Evolutionary conservation across 2,888 invertebrate genomes (phyloP).

Genomic region (Eucera pruinosa): DNA sequence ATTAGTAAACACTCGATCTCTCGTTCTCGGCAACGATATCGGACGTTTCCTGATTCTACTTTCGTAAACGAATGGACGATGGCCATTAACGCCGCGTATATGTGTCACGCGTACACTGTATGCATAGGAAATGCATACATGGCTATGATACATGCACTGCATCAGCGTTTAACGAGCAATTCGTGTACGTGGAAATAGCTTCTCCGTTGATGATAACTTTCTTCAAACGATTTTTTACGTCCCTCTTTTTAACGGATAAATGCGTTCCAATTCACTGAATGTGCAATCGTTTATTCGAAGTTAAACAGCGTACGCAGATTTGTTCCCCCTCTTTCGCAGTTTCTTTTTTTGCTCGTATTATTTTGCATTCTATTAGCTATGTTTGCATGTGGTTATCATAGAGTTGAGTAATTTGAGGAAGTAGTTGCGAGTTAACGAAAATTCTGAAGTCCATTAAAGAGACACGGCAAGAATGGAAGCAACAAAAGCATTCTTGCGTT

Average conservation of each 20-base stretch:
- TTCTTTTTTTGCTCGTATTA: neutral
- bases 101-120: constrained; percentile 15
- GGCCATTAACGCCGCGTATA: constrained; percentile 26
- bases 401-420: too few species aligned
- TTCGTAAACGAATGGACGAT: constrained; percentile 51
- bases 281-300: neutral
- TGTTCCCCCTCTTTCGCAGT: neutral
- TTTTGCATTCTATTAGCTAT: too few species aligned
- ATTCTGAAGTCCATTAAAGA: too few species aligned
- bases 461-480: too few species aligned
- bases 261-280: neutral
- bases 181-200: constrained; percentile 21
- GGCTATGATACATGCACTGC: constrained; percentile 11
- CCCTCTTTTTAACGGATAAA: neutral
- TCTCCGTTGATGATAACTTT: neutral
- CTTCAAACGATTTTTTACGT: neutral
- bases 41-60: constrained; percentile 48
- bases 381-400: too few species aligned
- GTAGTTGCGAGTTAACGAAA: too few species aligned
- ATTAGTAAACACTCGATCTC: constrained; percentile 49
- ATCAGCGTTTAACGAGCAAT: constrained; percentile 11
- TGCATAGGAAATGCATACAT: constrained; percentile 39
- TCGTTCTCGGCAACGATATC: constrained; percentile 40
- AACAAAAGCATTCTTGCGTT: too few species aligned
- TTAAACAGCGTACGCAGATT: too few species aligned